Evolutionary conservation across 2,797 vertebrate species (phyloP), one percentile per base, ranked within the genome.

Genomic region (Rhinatrema bivittatum): DNA sequence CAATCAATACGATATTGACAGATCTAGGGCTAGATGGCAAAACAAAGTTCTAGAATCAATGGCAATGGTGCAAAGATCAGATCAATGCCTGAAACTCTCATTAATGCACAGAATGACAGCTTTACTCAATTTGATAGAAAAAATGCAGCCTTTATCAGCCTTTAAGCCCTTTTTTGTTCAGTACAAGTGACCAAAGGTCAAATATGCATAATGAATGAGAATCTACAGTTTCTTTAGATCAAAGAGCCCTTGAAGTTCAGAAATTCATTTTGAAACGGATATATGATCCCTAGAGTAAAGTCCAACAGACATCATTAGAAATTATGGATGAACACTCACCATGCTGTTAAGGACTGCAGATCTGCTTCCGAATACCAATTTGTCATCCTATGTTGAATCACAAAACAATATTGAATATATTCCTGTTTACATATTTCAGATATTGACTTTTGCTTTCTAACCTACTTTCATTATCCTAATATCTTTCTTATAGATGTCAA

Each of bases 101-200:
- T 66, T 73, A 70, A 72, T 59, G 34, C 40, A 50, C 18, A 1
- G 20, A 72, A 56, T 65, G 48, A 23, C 31, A 63, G 33, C 72
- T 70, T 67, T 63, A 60, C 49, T 62, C 53, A 69, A 46, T 76
- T 64, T 72, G 53, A 62, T 45, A 56, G 41, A 30, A 62, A 39
- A 55, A 72, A n/a, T 7, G n/a, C n/a, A n/a, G n/a, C n/a, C n/a
- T n/a, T n/a, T n/a, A n/a, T 27, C 4, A 46, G 32, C 28, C 19
- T 9, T 55, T 39, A 9, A 29, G 3, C 7, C 10, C 14, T 41
- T 46, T 63, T 66, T 46, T n/a, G 68, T 50, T 70, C 58, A 56
- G 65, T 72, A 55, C 39, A 60, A 16, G 28, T 65, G 39, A 52
- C 12, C 63, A 79, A 47, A 81, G 72, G 70, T 76, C 52, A 73